Base-by-base conservation (phyloP, 2,888 invertebrate genomes). In the Meteorus colon region DNA sequence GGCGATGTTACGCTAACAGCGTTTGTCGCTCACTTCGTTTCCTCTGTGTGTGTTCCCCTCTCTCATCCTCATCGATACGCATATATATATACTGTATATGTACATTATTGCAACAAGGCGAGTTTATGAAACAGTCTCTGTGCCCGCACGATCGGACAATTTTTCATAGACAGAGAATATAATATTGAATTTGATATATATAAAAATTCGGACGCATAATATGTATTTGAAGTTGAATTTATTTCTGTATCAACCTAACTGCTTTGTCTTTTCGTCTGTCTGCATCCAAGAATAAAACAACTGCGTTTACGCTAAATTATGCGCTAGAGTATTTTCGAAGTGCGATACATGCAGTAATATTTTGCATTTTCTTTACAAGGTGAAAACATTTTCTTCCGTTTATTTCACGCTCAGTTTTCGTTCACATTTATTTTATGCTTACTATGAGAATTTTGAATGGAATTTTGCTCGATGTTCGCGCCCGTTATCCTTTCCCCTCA, bases 1-100 rank as follows among this genome's bases (percentile, higher is more conserved):
- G 73, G 73, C 63, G 37, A 62, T 68, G 62, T 76, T 76, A 73
- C 76, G 62, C 73, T 73, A 63, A 72, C 72, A 73, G 68, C 62
- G 72, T 76, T 76, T 76, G 76, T 76, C 73, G 69, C 69, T 73
- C 73, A 76, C 62, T 73, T 76, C 68, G 73, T 73, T 76, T 76
- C 68, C 68, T 76, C 73, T 76, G 62, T 76, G n/a, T 68, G 55
- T 72, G n/a, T 51, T 55, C 55, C 59, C 48, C 73, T 69, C 68
- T 68, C 68, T 55, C 10, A 67, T 55, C n/a, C 19, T 70, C 29
- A 74, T 62, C 29, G 29, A 55, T 55, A 55, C 24, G 8, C 3
- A 55, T 48, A n/a, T 70, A 74, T 67, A 69, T 75, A 72, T 72
- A 66, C 69, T n/a, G 4, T 48, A n/a, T 19, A 19, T 19, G 24